Conservation (phyloP, 2,797 vertebrate genomes). For the Odontamblyopus rebecca region DNA sequence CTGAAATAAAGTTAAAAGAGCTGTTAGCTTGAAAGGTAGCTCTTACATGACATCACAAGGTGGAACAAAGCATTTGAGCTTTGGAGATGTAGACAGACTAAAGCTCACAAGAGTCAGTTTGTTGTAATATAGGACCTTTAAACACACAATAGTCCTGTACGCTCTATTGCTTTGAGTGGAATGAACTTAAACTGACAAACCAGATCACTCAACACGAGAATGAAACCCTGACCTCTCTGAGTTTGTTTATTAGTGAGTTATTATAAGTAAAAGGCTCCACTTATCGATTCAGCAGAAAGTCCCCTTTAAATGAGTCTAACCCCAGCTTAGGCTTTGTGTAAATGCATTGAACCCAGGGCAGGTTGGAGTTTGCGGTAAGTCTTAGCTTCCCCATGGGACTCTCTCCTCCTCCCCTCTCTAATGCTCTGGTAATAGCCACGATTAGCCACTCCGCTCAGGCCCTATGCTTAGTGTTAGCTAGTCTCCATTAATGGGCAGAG, state of each 20-base stretch:
- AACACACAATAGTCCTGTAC: not conserved
- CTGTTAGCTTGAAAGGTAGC: too few species aligned
- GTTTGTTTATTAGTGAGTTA: not conserved
- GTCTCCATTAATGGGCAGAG: slow-evolving; percentile 49
- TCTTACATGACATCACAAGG: too few species aligned
- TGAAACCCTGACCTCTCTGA: not conserved
- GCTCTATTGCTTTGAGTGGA: not conserved
- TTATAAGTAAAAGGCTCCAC: not conserved
- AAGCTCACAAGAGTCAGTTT: too few species aligned
- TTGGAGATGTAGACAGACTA: too few species aligned
- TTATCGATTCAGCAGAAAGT: not conserved
- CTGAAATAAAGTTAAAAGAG: too few species aligned
- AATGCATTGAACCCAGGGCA: slow-evolving; percentile 22
- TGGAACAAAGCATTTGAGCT: too few species aligned
- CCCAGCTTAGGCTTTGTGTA: slow-evolving; percentile 37
- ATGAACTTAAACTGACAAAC: not conserved
- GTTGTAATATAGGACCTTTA: too few species aligned
- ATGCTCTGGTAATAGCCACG: slow-evolving; percentile 56
- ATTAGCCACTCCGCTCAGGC: slow-evolving; percentile 58
- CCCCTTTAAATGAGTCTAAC: slow-evolving; percentile 32
- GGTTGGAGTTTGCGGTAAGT: slow-evolving; percentile 42
- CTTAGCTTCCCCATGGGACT: slow-evolving; percentile 44
- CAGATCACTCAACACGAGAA: not conserved
- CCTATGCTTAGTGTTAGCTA: slow-evolving; percentile 40
- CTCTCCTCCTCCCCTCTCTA: slow-evolving; percentile 16